Percentiles rank a stretch among this genome's conserved stretches.
phyloP scores from a whole-genome alignment of 2,797 vertebrate species.

The Girardinus metallicus region DNA sequence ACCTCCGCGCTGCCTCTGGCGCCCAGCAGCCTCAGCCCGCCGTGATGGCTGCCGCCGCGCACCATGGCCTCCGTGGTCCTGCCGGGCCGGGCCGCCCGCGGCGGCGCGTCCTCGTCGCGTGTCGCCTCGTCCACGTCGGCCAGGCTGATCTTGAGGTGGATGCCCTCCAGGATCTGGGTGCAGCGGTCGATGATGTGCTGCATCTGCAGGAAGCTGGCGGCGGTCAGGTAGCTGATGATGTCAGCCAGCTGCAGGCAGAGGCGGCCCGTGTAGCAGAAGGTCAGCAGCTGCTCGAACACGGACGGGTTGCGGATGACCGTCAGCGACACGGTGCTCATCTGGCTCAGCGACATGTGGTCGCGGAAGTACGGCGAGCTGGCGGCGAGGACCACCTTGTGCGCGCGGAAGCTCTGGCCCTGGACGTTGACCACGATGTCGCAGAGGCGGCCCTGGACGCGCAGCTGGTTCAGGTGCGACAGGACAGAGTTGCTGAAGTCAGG shows the following conservation, averaged over 20 bases:
- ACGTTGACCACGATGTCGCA: conserved; percentile 98
- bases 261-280: conserved; percentile 96
- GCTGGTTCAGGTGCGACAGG: conserved; percentile 94
- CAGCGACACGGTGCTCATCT: conserved; percentile 97
- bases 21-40: conserved; percentile 76
- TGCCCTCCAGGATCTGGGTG: conserved; percentile 95
- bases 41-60: conserved; percentile 45
- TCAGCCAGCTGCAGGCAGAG: conserved; percentile 94
- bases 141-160: conserved; percentile 96
- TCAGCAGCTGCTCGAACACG: conserved; percentile 96
- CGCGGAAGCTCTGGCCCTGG: conserved; percentile 95
- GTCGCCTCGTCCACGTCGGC: conserved; percentile 86
- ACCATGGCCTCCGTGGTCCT: conserved; percentile 57
- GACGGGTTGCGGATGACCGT: conserved; percentile 95
- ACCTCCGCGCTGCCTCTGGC: conserved; percentile 70
- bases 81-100: conserved; percentile 14
- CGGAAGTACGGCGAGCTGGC: conserved; percentile 98
- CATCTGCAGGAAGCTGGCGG: conserved; percentile 98
- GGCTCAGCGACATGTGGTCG: conserved; percentile 98
- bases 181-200: conserved; percentile 99
- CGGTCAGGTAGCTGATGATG: conserved; percentile 97
- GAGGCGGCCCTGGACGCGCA: conserved; percentile 95
- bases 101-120: conserved; percentile 40
- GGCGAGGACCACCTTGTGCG: conserved; percentile 97
- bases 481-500: conserved; percentile 99